Conservation (phyloP, 2,797 vertebrate genomes). For the Dendrocincla tyrannina region DNA sequence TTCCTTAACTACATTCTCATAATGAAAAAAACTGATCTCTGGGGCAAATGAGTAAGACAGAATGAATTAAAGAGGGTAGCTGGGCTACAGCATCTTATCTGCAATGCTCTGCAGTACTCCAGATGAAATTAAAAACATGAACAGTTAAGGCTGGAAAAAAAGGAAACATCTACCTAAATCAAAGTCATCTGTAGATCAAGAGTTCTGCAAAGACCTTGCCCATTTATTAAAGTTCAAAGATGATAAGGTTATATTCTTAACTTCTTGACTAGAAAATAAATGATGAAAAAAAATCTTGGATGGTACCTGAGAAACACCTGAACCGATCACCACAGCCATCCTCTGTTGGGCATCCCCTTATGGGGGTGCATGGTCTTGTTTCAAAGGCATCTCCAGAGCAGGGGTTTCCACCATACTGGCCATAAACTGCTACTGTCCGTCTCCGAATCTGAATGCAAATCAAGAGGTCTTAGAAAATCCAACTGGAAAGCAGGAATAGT, state of each 20-base stretch:
- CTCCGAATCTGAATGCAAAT: conserved; percentile 79
- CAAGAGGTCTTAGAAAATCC: background rate
- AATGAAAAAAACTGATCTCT: background rate
- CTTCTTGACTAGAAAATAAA: background rate
- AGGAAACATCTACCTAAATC: background rate
- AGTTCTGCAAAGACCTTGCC: background rate
- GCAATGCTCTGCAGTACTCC: background rate
- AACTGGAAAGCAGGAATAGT: background rate
- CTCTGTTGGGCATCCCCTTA: conserved; percentile 81
- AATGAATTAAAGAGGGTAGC: background rate
- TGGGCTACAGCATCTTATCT: background rate
- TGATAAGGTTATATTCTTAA: background rate
- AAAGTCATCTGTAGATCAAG: background rate
- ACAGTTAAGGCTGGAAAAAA: background rate
- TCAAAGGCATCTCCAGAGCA: conserved; percentile 82
- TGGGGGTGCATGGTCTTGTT: conserved; percentile 78
- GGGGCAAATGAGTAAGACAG: background rate
- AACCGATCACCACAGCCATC: conserved; percentile 87
- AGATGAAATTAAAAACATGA: background rate
- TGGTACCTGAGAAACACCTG: conserved; percentile 87
- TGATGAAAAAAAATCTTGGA: background rate
- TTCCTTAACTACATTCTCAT: background rate
- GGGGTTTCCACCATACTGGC: conserved; percentile 84
- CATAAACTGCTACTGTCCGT: conserved; percentile 78
- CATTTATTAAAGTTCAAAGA: background rate